These are phyloP conservation scores for Leptogaster cylindrica DNA, from an alignment of 2,888 invertebrate genomes.

Conservation along the genomic window DNA sequence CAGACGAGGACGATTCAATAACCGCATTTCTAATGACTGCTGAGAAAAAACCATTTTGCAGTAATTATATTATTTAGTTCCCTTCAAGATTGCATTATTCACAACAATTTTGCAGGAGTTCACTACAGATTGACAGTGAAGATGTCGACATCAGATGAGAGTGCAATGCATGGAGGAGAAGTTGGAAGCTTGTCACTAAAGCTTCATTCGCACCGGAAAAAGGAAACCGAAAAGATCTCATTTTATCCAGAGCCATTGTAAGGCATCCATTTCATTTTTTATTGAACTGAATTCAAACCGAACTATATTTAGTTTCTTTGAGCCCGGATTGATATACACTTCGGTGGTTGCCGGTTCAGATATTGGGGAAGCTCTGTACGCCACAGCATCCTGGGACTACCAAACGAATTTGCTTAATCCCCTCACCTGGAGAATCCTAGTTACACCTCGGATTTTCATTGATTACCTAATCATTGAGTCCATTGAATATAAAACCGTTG, in stretches of 20 bases:
- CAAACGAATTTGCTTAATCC: conserved; percentile 80
- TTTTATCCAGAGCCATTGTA: conserved; percentile 65
- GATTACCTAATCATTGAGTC: conserved; percentile 75
- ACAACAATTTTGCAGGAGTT: conserved; percentile 65
- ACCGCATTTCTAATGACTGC: conserved; percentile 78
- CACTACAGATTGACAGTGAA: conserved; percentile 80
- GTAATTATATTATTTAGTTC: conserved; percentile 63
- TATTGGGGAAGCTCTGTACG: conserved; percentile 69
- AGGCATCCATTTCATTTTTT: conserved; percentile 31
- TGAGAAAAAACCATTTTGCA: conserved; percentile 74
- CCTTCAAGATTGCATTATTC: not conserved
- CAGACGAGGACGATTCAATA: conserved; percentile 64
- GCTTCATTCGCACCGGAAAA: conserved; percentile 69
- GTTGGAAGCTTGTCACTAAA: conserved; percentile 75
- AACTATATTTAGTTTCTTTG: conserved; percentile 51
- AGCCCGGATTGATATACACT: conserved; percentile 74
- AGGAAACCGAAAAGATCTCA: conserved; percentile 67
- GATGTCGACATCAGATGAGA: conserved; percentile 76
- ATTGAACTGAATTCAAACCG: not conserved
- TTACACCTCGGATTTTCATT: conserved; percentile 76
- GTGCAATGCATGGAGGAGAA: conserved; percentile 77
- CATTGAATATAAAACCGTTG: conserved; percentile 66
- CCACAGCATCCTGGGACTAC: conserved; percentile 80
- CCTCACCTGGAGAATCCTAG: conserved; percentile 80
- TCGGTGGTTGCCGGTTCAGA: conserved; percentile 72